Conservation (phyloP, 1,140 invertebrate genomes). For the Mactra quadrangularis region DNA sequence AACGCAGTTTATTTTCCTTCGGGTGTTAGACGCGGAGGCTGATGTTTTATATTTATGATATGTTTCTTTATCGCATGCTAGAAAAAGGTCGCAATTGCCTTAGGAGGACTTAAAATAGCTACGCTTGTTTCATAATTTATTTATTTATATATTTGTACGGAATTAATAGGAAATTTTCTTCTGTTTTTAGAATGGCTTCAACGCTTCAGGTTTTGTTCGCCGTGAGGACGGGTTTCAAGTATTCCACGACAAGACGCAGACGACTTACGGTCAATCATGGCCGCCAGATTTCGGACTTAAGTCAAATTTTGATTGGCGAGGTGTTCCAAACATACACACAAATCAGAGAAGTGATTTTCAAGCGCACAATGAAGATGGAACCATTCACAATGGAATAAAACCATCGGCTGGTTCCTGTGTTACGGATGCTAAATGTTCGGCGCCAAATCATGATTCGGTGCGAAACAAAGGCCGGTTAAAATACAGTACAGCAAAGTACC, state of each 20-base stretch:
- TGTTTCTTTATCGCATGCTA: not conserved
- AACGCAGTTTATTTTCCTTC: not conserved
- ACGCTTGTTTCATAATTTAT: too few species aligned
- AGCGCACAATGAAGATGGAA: not conserved
- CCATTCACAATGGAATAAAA: not conserved
- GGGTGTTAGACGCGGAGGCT: too few species aligned
- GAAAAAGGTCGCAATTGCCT: not conserved
- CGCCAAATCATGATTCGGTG: not conserved
- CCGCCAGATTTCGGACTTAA: not conserved
- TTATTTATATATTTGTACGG: too few species aligned
- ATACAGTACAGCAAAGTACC: not conserved
- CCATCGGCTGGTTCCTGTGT: not conserved
- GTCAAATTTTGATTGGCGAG: not conserved
- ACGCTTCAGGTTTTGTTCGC: not conserved
- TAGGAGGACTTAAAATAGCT: too few species aligned
- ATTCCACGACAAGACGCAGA: not conserved
- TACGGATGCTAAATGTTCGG: not conserved
- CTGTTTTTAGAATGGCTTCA: constrained; percentile 2
- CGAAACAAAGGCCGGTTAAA: not conserved
- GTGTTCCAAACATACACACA: not conserved
- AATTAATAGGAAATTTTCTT: too few species aligned
- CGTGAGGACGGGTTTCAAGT: constrained; percentile 3
- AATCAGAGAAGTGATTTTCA: not conserved
- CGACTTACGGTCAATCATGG: not conserved
- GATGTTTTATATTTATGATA: not conserved